Evolutionary conservation across 2,797 vertebrate genomes (phyloP).

Genomic region (Lithobates sylvaticus): DNA sequence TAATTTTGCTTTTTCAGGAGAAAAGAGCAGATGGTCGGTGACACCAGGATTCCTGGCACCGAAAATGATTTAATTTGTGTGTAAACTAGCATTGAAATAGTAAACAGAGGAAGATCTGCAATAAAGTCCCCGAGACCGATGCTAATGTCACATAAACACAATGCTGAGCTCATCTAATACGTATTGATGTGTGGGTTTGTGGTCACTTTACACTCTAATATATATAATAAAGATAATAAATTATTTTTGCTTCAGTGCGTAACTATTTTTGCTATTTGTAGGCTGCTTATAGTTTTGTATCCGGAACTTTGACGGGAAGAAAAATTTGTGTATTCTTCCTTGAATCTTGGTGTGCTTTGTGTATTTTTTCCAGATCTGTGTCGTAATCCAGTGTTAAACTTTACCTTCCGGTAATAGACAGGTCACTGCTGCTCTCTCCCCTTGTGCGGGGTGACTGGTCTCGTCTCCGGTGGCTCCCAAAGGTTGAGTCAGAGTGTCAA

Average conservation of each 20-base stretch:
- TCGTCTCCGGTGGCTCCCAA: no score
- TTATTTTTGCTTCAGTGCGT: not conserved
- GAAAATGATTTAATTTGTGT: not conserved
- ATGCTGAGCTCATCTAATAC: not conserved
- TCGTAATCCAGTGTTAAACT: no score
- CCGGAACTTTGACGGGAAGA: not conserved
- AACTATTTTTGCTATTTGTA: not conserved
- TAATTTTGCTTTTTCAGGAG: not conserved
- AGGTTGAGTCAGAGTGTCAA: no score
- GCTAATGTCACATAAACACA: conserved; percentile 7
- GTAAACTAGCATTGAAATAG: conserved; percentile 2
- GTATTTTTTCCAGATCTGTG: no score
- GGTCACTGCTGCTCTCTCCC: no score
- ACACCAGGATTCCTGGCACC: conserved; percentile 40
- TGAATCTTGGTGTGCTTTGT: no score
- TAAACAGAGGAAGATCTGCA: conserved; percentile 24
- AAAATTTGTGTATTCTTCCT: not conserved
- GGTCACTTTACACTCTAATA: not conserved
- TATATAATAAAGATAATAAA: not conserved
- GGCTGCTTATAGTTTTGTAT: not conserved
- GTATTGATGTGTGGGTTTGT: conserved; percentile 1
- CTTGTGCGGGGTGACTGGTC: no score
- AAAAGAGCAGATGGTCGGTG: conserved; percentile 10
- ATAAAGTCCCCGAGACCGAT: not conserved
- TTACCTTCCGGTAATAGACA: no score